Percentiles rank a stretch among this genome's conserved stretches.
These are phyloP conservation scores for Sinosuthora webbiana DNA, from an alignment of 2,113 vertebrate genomes.

Conservation along the genomic window DNA sequence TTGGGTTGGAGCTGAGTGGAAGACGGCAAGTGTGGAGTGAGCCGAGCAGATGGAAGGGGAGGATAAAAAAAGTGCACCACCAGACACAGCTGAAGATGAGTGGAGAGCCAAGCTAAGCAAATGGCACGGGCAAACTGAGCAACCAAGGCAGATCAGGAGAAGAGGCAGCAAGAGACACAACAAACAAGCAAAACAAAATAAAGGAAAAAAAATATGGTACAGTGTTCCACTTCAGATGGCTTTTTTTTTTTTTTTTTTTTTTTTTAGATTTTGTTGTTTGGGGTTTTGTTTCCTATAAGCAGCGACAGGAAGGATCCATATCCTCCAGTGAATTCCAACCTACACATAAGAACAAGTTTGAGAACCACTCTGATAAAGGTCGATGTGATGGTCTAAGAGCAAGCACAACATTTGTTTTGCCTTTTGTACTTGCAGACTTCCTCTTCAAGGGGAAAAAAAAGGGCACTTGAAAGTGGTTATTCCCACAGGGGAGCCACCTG, in stretches of 20 bases:
- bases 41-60: constrained; percentile 12
- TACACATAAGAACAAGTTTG: constrained; percentile 41
- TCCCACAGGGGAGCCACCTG: constrained; percentile 26
- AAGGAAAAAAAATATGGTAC: not conserved
- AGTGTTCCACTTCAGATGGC: not conserved
- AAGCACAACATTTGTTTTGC: constrained; percentile 27
- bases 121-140: not conserved
- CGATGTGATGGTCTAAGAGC: constrained; percentile 13
- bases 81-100: not conserved
- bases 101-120: constrained; percentile 33
- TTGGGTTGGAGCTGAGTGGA: not conserved
- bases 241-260: not conserved
- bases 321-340: constrained; percentile 30
- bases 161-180: constrained; percentile 10
- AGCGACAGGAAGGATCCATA: constrained; percentile 19
- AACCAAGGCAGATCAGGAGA: constrained; percentile 10
- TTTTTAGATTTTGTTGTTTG: not conserved
- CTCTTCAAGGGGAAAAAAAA: not conserved
- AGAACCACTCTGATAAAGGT: constrained; percentile 65
- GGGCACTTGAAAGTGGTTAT: not conserved
- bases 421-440: constrained; percentile 39
- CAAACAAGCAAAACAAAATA: constrained; percentile 14
- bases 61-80: not conserved
- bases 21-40: not conserved
- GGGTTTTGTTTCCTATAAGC: not conserved